Base-by-base conservation (phyloP, 2,113 vertebrate species). In the Trichomycterus rosablanca region DNA sequence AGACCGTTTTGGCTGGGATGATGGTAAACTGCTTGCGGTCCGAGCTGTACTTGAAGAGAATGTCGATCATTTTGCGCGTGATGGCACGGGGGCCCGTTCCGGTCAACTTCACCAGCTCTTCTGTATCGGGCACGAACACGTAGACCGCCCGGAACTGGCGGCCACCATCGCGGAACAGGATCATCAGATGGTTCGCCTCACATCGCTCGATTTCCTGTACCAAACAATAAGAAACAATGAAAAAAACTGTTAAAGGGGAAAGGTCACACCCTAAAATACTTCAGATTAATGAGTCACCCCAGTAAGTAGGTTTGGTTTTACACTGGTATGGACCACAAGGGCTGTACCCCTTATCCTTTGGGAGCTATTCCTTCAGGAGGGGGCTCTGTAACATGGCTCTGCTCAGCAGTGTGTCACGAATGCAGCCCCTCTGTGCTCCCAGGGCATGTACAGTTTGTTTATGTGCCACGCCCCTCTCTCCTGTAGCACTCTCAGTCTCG, bases 11-110 rank as follows among this genome's bases (percentile, higher is more conserved):
- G 77, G 94, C 90, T 0, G 93, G 95, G 71, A 98, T 97, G 75
- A 91, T 68, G 0, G 77, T 97, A 51, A 98, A 98, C 83, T 97
- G 94, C 80, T 98, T 98, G 48, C 95, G 89, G 86, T 97, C 95
- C 0, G 94, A 97, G 78, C 90, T 98, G 84, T 98, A 98, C 34
- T 98, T 98, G 71, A 92, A 98, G 23, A 98, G 87, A 61, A 91
- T 97, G 80, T 98, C 95, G 1, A 97, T 91, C 95, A 98, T 98
- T 75, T 94, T 97, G 70, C 80, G 89, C 76, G 76, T 81, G 84
- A 98, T 92, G 74, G 63, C 76, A 63, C 89, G 91, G 1, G 95
- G 95, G 11, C 95, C 95, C 0, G 92, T 96, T 68, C 95, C 95
- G 0, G 88, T 90, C 52, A 97, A 86, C 61, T 97, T 97, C 75